Evolutionary conservation across 1,140 invertebrate species (phyloP), one percentile per base, ranked within the genome.

Genomic region (Bicyclus anynana): DNA sequence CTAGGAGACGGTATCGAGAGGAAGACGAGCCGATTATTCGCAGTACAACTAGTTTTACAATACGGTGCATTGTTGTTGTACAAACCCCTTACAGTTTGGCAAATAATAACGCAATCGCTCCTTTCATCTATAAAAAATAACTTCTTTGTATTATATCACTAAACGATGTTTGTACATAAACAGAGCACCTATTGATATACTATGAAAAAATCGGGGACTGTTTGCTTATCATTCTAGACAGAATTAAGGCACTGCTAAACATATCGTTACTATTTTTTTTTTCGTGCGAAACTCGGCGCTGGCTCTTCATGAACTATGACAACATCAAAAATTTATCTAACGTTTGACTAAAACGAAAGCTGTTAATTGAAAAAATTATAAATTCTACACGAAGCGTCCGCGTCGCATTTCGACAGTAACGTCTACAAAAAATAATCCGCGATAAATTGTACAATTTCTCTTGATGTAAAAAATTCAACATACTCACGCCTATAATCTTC

Each of bases 161-260:
- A 13, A 53, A 20, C 6, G 21, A 5, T 46, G 26, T 53, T 33
- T 58, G 55, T 58, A 58, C 55, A 58, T 35, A 46, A 29, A 58
- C 55, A 58, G 38, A 46, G 38, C 56, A 37, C 40, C 48, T 40
- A 14, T 10, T 37, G 21, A 53, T 44, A 44, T 20, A 10, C 42
- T 44, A 53, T 20, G 37, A 17, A 53, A 53, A 27, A 21, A n/a
- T n/a, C 21, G 37, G 23, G 2, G 16, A 42, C 27, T 27, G n/a
- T n/a, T 42, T 27, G 37, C 42, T 44, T 44, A 38, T 27, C 7
- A 40, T 40, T 20, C 23, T 46, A 46, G 12, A 29, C 38, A 35
- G 16, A 27, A 52, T 59, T 59, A 59, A 59, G 56, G 56, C 56
- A 59, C 40, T 59, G 27, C 37, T 56, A 38, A 56, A n/a, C n/a